Evolutionary conservation across 2,113 vertebrate species (phyloP), one percentile per base, ranked within the genome.

Genomic region (Urocynchramus pylzowi): DNA sequence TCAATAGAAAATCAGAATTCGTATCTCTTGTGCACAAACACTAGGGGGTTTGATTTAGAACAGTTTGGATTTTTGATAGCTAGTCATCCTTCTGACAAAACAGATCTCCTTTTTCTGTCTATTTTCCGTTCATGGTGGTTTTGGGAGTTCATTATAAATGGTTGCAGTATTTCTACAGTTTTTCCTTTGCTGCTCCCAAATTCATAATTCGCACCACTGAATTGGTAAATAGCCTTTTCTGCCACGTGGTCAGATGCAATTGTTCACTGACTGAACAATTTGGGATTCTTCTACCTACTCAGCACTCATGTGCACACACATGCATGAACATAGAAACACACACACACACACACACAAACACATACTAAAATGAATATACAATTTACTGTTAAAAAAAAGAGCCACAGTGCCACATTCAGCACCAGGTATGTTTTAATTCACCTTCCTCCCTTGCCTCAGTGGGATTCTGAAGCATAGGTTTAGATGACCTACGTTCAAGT

Each of bases 351-450:
- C 22, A 33, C 2, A 90, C 15, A 26, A 35, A 73, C 20, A n/a
- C 19, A 63, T 2, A 75, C 17, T 45, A 19, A 37, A 45, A 18
- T 44, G 52, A 70, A 59, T 53, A 60, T 49, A 57, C 41, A 84
- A 53, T 84, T 90, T 60, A 23, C 23, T 27, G 26, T 12, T 2
- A 37, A 44, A 67, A 37, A 79, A 93, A 42, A 26, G 20, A 91
- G 28, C 27, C 47, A 57, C 64, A 56, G 35, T 31, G 30, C 53
- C 74, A 63, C 76, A 84, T 91, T 94, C 57, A 90, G 92, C 93
- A 96, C 87, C 79, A 95, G 39, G 4, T 90, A 37, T 50, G 23
- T 81, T 86, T 95, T 81, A 78, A 81, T 92, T 74, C 76, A 89
- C 26, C 64, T 63, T 91, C 9, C 18, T 85, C 45, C 42, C 24